Conservation (phyloP, 37 sponge, comb jelly and placozoan genomes). For the Dysidea cf. avara region DNA sequence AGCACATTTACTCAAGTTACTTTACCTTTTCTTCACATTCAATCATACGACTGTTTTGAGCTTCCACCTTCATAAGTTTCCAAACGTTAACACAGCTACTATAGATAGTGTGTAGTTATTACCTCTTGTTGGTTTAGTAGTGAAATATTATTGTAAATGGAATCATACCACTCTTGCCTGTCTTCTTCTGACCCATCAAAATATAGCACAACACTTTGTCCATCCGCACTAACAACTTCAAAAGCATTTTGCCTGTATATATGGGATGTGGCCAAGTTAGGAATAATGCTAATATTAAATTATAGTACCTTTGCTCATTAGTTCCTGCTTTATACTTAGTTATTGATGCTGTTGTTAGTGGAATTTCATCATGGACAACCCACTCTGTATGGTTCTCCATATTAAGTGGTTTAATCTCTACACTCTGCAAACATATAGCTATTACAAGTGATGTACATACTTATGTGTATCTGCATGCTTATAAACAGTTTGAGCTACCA, state of each 20-base stretch:
- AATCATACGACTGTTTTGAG: background rate
- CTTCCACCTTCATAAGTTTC: background rate
- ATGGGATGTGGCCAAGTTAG: too few relatives aligned
- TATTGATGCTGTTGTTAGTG: slow-evolving; percentile 29
- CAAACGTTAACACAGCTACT: background rate
- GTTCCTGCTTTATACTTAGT: slow-evolving; percentile 17
- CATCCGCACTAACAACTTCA: slow-evolving; percentile 37
- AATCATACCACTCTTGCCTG: background rate
- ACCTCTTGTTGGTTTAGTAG: background rate
- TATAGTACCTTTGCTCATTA: slow-evolving; percentile 8
- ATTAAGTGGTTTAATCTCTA: too few relatives aligned
- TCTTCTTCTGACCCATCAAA: too few relatives aligned
- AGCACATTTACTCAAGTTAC: background rate
- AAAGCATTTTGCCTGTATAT: slow-evolving; percentile 29
- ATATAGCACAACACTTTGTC: too few relatives aligned
- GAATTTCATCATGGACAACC: slow-evolving; percentile 1
- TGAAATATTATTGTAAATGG: slow-evolving; percentile 7
- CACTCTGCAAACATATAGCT: too few relatives aligned
- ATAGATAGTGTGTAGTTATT: background rate
- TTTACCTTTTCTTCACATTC: background rate
- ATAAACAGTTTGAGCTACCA: too few relatives aligned
- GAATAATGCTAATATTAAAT: background rate
- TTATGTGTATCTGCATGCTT: too few relatives aligned
- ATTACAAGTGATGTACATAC: too few relatives aligned
- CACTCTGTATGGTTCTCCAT: too few relatives aligned